Base-by-base conservation (phyloP, 2,797 vertebrate species). In the Agapornis canus region DNA sequence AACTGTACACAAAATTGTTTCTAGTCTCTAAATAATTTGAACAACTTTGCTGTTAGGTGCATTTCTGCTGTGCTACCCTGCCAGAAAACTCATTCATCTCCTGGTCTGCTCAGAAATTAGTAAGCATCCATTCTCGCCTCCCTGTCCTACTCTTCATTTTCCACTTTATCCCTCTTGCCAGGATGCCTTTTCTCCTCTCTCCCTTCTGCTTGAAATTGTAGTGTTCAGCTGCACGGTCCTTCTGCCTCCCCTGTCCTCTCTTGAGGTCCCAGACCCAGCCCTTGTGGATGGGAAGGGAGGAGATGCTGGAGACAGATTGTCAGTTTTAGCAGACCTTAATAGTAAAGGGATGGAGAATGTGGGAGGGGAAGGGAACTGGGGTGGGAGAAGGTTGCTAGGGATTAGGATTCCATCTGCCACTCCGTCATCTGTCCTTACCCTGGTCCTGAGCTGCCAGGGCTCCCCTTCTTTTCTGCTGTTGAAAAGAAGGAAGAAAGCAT, bases 361-460 rank as follows among this genome's bases (percentile, higher is more conserved):
- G 49, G 54, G 61, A 64, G 57, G 76, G 43, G 13, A 52, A 42
- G 45, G 48, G 66, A 78, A 51, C 32, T 66, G n/a, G 48, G n/a
- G 21, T 70, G 70, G 57, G 49, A 61, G 76, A 71, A 90, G 82
- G 94, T 95, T 96, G 94, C 95, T 94, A 96, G 68, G 96, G 96
- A 96, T 96, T 97, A 96, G 42, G 54, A 93, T 90, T 94, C 95
- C 95, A 96, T 94, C 95, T 96, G 94, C 79, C 80, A 43, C 82
- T 81, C 87, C 89, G 63, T 93, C 89, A 78, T 93, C 89, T 91
- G 91, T 85, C 82, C 79, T 94, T 88, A 54, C 61, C 23, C 82
- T 40, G 35, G 61, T 82, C 82, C 77, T 86, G 70, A 66, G 70
- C 90, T 96, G 77, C 82, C 87, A 72, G 69, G 40, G 59, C 65